Evolutionary conservation across 2,888 invertebrate genomes (phyloP).

Genomic region (Diarsia mendica): DNA sequence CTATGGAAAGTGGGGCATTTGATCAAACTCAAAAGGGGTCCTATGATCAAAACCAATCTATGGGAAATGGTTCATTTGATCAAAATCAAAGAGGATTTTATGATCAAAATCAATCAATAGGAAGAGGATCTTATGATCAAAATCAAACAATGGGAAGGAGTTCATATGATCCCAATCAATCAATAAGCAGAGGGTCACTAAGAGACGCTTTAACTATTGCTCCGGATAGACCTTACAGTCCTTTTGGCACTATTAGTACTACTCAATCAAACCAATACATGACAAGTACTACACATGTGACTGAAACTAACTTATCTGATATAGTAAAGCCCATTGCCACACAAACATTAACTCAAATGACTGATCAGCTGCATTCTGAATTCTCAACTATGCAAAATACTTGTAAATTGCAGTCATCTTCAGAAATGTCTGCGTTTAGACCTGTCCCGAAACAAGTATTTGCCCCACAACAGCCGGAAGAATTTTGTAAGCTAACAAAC

Average conservation of each 20-base stretch:
- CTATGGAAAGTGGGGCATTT: slow-evolving; percentile 55
- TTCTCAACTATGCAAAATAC: slow-evolving; percentile 82
- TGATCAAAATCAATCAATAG: slow-evolving; percentile 28
- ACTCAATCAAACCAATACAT: slow-evolving; percentile 78
- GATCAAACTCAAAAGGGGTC: slow-evolving; percentile 78
- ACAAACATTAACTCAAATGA: slow-evolving; percentile 77
- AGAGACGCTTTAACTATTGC: slow-evolving; percentile 91
- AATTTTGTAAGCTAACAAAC: slow-evolving; percentile 77
- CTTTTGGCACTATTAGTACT: slow-evolving; percentile 87
- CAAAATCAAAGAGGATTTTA: slow-evolving; percentile 70
- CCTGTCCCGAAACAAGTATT: slow-evolving; percentile 87
- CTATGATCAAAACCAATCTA: slow-evolving; percentile 69
- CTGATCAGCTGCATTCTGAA: slow-evolving; percentile 77
- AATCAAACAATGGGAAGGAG: slow-evolving; percentile 82
- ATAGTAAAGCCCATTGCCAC: slow-evolving; percentile 81
- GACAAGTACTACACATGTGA: slow-evolving; percentile 70
- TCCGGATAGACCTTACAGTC: slow-evolving; percentile 91
- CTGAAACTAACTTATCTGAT: slow-evolving; percentile 75
- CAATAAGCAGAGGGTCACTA: slow-evolving; percentile 88
- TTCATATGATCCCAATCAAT: slow-evolving; percentile 71
- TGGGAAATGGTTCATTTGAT: slow-evolving; percentile 77
- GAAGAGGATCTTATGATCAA: slow-evolving; percentile 15
- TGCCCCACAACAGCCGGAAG: slow-evolving; percentile 81
- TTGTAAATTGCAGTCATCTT: slow-evolving; percentile 82
- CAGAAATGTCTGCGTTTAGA: slow-evolving; percentile 86